Conservation (phyloP, 2,797 vertebrate genomes). For the Anableps anableps region DNA sequence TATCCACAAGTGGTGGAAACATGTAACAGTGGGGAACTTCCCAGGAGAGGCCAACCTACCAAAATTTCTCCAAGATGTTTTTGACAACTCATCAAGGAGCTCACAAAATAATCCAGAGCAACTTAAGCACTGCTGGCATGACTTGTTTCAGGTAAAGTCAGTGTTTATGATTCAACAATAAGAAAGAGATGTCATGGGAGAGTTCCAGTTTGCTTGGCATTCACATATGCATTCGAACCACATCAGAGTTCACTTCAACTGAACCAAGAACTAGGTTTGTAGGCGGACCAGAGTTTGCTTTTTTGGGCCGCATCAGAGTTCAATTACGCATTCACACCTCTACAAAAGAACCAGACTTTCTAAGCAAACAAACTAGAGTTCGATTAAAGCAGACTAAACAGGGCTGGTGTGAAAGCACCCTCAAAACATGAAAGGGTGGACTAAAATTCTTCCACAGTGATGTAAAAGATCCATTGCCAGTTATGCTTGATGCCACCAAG, state of each 20-base stretch:
- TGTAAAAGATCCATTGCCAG: neutral
- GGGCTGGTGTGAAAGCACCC: no score
- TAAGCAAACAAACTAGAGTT: no score
- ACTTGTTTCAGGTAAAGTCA: neutral
- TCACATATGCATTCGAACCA: no score
- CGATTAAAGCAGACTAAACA: no score
- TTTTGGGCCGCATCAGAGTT: no score
- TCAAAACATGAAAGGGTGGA: no score
- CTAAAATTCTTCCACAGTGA: neutral
- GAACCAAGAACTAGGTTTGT: no score
- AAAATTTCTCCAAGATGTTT: neutral
- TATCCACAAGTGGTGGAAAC: neutral
- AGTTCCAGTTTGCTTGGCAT: no score
- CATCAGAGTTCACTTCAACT: no score
- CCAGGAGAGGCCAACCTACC: neutral
- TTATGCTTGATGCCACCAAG: neutral
- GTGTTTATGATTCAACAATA: neutral
- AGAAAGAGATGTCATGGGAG: neutral
- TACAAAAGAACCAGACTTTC: no score
- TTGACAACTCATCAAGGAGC: neutral
- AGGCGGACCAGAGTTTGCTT: no score
- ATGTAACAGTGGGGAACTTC: neutral
- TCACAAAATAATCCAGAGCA: neutral
- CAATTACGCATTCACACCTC: no score
- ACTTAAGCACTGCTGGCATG: neutral